Base-by-base conservation (phyloP, 2,113 vertebrate genomes). In the Chrysochloris asiatica region DNA sequence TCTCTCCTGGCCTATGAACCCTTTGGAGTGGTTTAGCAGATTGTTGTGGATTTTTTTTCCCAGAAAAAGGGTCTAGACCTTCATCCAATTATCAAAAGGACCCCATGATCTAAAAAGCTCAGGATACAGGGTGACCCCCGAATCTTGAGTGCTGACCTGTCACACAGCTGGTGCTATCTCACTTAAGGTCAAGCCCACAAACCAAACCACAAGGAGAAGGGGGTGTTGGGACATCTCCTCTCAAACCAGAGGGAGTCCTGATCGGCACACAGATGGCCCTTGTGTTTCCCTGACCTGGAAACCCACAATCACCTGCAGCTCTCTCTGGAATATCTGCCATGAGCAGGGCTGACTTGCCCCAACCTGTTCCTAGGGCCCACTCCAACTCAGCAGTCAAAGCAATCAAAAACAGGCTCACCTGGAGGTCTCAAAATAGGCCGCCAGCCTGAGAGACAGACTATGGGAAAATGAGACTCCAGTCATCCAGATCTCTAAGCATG, bases 161-260 rank as follows among this genome's bases (percentile, higher is more conserved):
- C 17, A 89, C 43, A 94, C 63, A 80, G 56, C 59, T 54, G 72
- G 77, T 48, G 56, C 81, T n/a, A n/a, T n/a, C n/a, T 85, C 69
- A 59, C n/a, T 4, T 88, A 82, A 76, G 33, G 63, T 22, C 82
- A 22, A 43, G 47, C 2, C 38, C 69, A 81, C 28, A 43, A 1
- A 59, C 8, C 19, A n/a, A 28, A 33, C 61, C 69, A 28, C 38
- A 22, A 22, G 33, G 65, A 41, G 50, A 38, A 78, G 76, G 36
- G 16, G 0, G 1, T 3, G 36, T 0, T 1, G 67, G 43, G 26
- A 30, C 6, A 47, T 26, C 24, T 50, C 41, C 47, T 36, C 24
- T 59, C 24, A 38, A 1, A n/a, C 45, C 26, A 47, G 61, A 36
- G 63, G n/a, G 47, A 83, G 17, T n/a, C 2, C 26, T 38, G 72